Conservation (phyloP, 2,113 vertebrate species). For the Prunella fulvescens region DNA sequence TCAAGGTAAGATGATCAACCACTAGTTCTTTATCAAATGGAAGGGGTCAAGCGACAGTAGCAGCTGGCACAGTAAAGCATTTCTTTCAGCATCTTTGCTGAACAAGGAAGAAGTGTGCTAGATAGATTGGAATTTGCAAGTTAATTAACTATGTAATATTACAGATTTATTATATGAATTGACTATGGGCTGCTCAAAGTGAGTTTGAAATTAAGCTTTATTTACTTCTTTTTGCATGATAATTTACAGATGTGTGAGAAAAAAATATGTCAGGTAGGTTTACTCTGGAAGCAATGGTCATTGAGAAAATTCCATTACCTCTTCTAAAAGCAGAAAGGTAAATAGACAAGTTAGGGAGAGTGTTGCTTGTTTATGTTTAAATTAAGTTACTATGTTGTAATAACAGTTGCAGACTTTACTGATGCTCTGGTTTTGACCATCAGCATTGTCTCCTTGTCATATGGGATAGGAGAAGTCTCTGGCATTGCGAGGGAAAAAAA, state of each 20-base stretch:
- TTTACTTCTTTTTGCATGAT: not conserved
- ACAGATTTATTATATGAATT: not conserved
- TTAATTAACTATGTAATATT: not conserved
- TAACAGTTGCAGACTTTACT: not conserved
- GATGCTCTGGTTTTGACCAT: not conserved
- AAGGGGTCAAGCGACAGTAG: not conserved
- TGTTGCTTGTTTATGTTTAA: not conserved
- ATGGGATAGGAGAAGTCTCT: not conserved
- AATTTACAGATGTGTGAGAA: not conserved
- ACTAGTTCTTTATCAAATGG: not conserved
- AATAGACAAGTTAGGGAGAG: not conserved
- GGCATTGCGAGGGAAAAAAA: not conserved
- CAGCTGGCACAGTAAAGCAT: not conserved
- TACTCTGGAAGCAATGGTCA: not conserved
- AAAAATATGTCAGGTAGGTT: not conserved
- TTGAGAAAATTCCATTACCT: not conserved
- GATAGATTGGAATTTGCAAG: not conserved
- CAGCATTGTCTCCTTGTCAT: rapidly evolving
- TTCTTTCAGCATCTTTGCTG: not conserved
- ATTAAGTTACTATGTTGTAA: not conserved
- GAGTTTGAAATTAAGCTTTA: not conserved
- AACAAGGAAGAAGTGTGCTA: not conserved
- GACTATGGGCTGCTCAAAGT: not conserved
- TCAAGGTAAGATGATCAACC: not conserved
- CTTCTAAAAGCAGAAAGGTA: not conserved